Base-by-base conservation (phyloP, 2,888 invertebrate genomes). In the Brenthis daphne region DNA sequence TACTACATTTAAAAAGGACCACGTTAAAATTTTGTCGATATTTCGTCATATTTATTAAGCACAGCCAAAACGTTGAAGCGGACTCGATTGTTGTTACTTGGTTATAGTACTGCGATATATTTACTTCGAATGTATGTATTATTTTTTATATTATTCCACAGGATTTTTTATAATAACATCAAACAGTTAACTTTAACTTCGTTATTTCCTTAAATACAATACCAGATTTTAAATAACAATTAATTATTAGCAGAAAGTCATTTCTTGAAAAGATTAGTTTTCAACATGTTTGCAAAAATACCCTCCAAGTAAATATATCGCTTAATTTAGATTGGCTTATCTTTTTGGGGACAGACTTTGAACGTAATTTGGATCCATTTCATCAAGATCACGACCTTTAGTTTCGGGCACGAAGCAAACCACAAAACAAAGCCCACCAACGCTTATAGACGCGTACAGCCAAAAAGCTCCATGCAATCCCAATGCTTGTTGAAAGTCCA, bases 321-420 rank as follows among this genome's bases (percentile, higher is more conserved):
- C 51, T 16, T 56, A 20, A 64, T n/a, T 60, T 67, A 57, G 65
- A 67, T 48, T 69, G 43, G 71, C 79, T 84, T 91, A 92, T 82
- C 91, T 87, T 71, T 92, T 92, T 12, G 90, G 90, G 1, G 91
- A 92, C 13, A 92, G 77, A 82, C 85, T 92, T 74, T 88, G 90
- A 51, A 94, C 94, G 78, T 94, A 94, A 79, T 95, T 94, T 48
- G 96, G 95, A 82, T 96, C 96, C 95, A 98, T 97, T 86, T 98
- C 97, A 83, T 97, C 97, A 77, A 98, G 91, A 82, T 97, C 97
- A 77, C 96, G 96, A 0, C 98, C 98, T 85, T 97, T 98, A 5
- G 98, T 98, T 89, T 98, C 98, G 0, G 98, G 98, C 11, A 98
- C 96, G 83, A 96, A 96, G 80, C 96, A 96, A 3, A 96, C 96